A percentile compares a stretch with the other conserved stretches of the same genome.
These are phyloP conservation scores for Enoplosus armatus DNA, from an alignment of 2,797 vertebrate genomes.

Conservation along the genomic window DNA sequence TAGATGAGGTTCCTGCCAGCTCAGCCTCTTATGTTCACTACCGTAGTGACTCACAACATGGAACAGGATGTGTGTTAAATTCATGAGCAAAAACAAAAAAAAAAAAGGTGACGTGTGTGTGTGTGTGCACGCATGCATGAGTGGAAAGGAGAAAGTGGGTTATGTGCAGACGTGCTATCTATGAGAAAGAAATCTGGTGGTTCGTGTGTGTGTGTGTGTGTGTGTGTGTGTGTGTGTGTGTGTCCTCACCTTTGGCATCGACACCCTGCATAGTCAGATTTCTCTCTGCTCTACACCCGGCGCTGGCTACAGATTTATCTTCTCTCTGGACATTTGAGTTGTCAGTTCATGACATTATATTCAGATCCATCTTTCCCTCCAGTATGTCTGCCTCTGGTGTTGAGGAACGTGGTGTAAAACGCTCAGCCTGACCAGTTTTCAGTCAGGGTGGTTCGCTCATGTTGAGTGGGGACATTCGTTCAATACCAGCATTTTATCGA, in stretches of 20 bases:
- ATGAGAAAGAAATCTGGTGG: not conserved
- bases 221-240: not conserved
- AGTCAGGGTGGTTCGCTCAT: not conserved
- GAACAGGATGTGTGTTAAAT: slow-evolving; percentile 77
- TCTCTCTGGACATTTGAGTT: not conserved
- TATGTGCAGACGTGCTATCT: not conserved
- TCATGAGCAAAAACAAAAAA: slow-evolving; percentile 31
- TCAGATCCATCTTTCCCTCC: not conserved
- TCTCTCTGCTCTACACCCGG: not conserved
- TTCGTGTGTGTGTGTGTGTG: slow-evolving; percentile 12
- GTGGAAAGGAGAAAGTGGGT: slow-evolving; percentile 37
- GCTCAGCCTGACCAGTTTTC: not conserved
- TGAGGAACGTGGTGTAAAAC: not conserved
- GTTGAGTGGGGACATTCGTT: not conserved
- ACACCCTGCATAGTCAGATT: not conserved
- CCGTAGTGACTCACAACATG: slow-evolving; percentile 53
- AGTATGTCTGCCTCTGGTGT: not conserved
- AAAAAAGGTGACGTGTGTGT: slow-evolving; percentile 7
- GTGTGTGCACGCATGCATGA: not conserved
- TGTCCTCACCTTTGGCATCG: not conserved
- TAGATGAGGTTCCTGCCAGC: slow-evolving; percentile 21
- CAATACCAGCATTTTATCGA: not conserved
- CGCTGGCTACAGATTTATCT: not conserved
- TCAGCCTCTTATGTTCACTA: slow-evolving; percentile 50
- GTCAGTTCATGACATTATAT: too few relatives aligned